Conservation (phyloP, 35 echinoderm and acorn worm species). For the Heliocidaris tuberculata region DNA sequence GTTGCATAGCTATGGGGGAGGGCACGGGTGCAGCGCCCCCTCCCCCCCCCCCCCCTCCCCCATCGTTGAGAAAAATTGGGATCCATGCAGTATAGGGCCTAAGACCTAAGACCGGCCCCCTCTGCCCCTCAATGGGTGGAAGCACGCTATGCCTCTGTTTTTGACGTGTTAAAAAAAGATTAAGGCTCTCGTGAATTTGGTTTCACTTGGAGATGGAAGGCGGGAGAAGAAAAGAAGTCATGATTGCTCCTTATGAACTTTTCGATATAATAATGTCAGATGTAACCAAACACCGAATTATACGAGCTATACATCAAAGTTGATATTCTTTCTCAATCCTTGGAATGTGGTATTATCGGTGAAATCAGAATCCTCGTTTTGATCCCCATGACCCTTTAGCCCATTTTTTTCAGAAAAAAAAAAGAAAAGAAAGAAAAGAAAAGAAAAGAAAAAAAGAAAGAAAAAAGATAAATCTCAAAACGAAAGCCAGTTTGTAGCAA, state of each 20-base stretch:
- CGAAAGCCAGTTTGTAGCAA: background rate
- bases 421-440: too few relatives aligned
- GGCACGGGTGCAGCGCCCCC: too few relatives aligned
- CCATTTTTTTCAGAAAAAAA: background rate
- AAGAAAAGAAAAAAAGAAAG: too few relatives aligned
- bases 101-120: too few relatives aligned
- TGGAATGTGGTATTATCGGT: background rate
- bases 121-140: too few relatives aligned
- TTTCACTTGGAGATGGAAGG: background rate
- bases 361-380: background rate
- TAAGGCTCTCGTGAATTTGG: background rate
- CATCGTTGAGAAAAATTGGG: too few relatives aligned
- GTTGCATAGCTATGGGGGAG: too few relatives aligned
- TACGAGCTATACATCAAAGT: constrained; percentile 11
- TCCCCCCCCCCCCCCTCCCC: too few relatives aligned
- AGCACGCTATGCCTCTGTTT: too few relatives aligned
- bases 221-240: background rate
- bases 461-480: too few relatives aligned
- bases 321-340: background rate
- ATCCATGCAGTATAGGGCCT: too few relatives aligned
- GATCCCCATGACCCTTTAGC: background rate
- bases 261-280: background rate
- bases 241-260: background rate
- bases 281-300: background rate
- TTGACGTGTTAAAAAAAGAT: background rate